Base-by-base conservation (phyloP, 30 jellyfish, hydroid and myxozoan genomes). In the Aurelia sp. region DNA sequence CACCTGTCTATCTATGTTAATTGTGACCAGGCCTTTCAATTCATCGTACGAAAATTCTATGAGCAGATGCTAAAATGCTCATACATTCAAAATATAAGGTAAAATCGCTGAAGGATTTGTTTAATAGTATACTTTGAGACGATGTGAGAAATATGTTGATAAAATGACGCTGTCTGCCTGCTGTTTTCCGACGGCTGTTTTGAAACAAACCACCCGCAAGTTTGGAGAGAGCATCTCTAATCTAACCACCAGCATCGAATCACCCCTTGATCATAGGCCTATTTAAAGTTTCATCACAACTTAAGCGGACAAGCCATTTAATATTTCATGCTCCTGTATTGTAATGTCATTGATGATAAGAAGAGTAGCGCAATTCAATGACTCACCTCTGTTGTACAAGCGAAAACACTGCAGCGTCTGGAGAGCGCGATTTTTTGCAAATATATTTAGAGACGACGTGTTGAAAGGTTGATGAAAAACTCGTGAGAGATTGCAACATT, bases 261-360 rank as follows among this genome's bases (percentile, higher is more conserved):
- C 87, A 62, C 47, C 87, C 62, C 78, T 59, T 76, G 87, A 76
- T 76, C 87, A 63, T 16, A 21, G 47, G 76, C 77, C 76, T 59
- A 44, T 40, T 76, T 41, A 44, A 44, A 44, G 55, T 13, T 44
- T 44, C 55, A 44, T 44, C 55, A 10, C 10, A 4, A 13, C 55
- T 44, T 44, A 44, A 44, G 55, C 10, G 55, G 15, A 44, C 55
- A 44, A 44, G 55, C 33, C 69, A 59, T 21, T 59, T 59, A 59
- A 59, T 59, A 59, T 59, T 59, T 59, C 16, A 59, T 59, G 33
- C 33, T n/a, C 55, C 15, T 44, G 23, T 59, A 59, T 21, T 59
- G 69, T 59, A 59, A 12, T 59, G 35, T 44, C 55, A 59, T 18
- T 59, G 13, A 59, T 18, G 33, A 59, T 17, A 4, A 59, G 68